phyloP scores from a whole-genome alignment of 2,113 vertebrate species.

The Eublepharis macularius region DNA sequence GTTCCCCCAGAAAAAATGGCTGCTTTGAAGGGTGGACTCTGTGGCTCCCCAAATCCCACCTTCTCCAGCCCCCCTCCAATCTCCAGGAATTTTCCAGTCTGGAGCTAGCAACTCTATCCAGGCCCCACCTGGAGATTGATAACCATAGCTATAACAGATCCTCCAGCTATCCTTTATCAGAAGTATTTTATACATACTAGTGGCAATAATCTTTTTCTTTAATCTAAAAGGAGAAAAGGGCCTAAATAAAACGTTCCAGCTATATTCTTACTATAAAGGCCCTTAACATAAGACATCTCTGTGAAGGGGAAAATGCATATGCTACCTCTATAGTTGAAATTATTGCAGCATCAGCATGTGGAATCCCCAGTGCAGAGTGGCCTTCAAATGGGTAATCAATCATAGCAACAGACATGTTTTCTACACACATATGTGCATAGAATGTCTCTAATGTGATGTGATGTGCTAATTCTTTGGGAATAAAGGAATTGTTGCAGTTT shows the following conservation, averaged over 20 bases:
- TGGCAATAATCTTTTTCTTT: neutral
- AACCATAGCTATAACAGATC: neutral
- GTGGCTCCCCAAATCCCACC: too few species aligned
- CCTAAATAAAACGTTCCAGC: constrained; percentile 12
- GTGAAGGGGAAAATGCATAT: neutral
- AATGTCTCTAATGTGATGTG: neutral
- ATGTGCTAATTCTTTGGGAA: constrained; percentile 10
- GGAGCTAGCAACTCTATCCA: too few species aligned
- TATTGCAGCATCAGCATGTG: neutral
- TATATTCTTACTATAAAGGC: neutral
- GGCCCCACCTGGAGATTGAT: too few species aligned
- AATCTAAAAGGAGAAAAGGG: neutral
- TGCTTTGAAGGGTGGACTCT: too few species aligned
- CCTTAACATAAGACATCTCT: neutral
- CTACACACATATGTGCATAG: neutral
- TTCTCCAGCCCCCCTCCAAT: too few species aligned
- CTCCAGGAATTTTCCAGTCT: too few species aligned
- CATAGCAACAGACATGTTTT: neutral
- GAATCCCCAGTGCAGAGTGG: neutral
- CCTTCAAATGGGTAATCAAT: neutral
- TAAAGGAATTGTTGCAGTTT: neutral
- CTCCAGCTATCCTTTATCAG: neutral
- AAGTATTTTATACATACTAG: neutral
- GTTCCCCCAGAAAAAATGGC: too few species aligned
- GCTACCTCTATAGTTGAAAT: too few species aligned